Evolutionary conservation across 2,113 vertebrate genomes (phyloP).

Genomic region (Athene cunicularia): DNA sequence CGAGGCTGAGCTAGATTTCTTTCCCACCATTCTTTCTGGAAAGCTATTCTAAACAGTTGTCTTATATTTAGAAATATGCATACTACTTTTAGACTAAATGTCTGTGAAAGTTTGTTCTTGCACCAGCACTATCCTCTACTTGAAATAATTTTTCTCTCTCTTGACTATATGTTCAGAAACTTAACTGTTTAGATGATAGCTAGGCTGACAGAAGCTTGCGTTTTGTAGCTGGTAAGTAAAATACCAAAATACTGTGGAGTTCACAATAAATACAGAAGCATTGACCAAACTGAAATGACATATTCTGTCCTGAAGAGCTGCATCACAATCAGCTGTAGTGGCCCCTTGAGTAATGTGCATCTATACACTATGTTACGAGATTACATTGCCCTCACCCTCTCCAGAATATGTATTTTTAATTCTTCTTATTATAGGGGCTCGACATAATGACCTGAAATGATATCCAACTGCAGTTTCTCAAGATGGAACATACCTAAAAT

Average conservation of each 20-base stretch:
- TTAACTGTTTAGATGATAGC: background rate
- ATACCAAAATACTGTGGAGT: background rate
- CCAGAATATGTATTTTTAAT: background rate
- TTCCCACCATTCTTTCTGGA: background rate
- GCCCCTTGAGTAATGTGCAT: background rate
- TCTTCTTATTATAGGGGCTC: background rate
- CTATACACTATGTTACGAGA: background rate
- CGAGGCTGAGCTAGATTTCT: background rate
- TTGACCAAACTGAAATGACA: background rate
- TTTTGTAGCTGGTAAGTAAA: background rate
- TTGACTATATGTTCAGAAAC: background rate
- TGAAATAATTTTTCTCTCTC: background rate
- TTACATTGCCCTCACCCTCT: background rate
- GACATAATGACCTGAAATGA: background rate
- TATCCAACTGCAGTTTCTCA: background rate
- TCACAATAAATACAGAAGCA: background rate
- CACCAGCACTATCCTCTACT: background rate
- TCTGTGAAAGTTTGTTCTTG: background rate
- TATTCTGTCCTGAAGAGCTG: background rate
- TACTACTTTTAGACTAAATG: background rate
- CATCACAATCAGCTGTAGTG: background rate
- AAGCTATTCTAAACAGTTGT: background rate
- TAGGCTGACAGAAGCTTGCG: background rate
- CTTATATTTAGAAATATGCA: background rate
- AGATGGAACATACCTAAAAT: background rate